Base-by-base conservation (phyloP, 1,140 invertebrate species). In the Zelostemma sp. region DNA sequence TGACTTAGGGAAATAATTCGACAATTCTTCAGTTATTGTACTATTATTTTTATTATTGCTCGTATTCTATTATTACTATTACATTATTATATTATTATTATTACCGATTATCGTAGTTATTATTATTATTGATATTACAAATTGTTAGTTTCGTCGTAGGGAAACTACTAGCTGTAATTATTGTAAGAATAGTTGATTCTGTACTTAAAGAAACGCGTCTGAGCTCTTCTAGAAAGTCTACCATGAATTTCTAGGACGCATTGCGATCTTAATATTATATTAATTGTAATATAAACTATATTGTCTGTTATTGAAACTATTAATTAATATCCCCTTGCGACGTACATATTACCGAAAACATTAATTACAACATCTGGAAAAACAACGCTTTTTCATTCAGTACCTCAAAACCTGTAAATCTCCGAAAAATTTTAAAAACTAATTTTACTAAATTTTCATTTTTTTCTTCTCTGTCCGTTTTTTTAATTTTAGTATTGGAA, bases 301-400 rank as follows among this genome's bases (percentile, higher is more conserved):
- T 83, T 77, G 67, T 71, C 80, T 82, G 82, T 84, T 85, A 84
- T 83, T 61, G 70, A 80, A 76, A n/a, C n/a, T n/a, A n/a, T n/a
- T n/a, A n/a, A n/a, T n/a, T n/a, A n/a, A n/a, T n/a, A n/a, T n/a
- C n/a, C n/a, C n/a, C n/a, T n/a, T n/a, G n/a, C n/a, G n/a, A n/a
- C n/a, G n/a, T n/a, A n/a, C n/a, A n/a, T n/a, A n/a, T n/a, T n/a
- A 73, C 71, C 25, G 49, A 76, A 62, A 57, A 73, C 68, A 61
- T 38, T 58, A 78, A 80, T 75, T 81, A 80, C 80, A 82, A 82
- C 77, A 73, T 80, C 76, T 80, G 75, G 71, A 61, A 78, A 55
- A 81, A 72, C n/a, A n/a, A n/a, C n/a, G 5, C 38, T 48, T 58
- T 35, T 47, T 5, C 16, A 47, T n/a, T 35, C 15, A 6, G 35